Conservation (phyloP, 1,140 invertebrate genomes). For the Lysiphlebus fabarum region DNA sequence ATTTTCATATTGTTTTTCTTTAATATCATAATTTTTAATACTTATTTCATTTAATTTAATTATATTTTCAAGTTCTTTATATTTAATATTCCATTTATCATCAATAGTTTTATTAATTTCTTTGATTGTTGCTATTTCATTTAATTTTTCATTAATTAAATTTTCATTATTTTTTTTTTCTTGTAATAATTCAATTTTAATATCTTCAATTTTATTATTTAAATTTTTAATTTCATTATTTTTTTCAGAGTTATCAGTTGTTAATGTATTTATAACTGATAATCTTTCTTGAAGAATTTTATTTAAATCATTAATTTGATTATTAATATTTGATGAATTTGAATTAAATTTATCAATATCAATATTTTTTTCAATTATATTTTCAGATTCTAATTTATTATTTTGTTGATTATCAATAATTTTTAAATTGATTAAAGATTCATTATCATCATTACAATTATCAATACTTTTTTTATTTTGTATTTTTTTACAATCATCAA, state of each 20-base stretch:
- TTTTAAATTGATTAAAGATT: too few relatives aligned
- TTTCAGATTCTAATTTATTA: too few relatives aligned
- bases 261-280: constrained; percentile 35
- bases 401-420: too few relatives aligned
- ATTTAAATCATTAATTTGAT: constrained; percentile 39
- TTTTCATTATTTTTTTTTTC: constrained; percentile 31
- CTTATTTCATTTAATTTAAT: constrained; percentile 24
- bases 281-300: constrained; percentile 39
- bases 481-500: neutral
- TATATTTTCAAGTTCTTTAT: constrained; percentile 34
- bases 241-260: constrained; percentile 32
- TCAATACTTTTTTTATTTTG: too few relatives aligned
- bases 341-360: too few relatives aligned
- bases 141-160: constrained; percentile 25
- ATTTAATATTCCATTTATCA: constrained; percentile 30
- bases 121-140: constrained; percentile 30
- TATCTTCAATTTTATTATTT: constrained; percentile 25
- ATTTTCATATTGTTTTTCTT: constrained; percentile 32
- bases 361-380: too few relatives aligned
- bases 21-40: constrained; percentile 37
- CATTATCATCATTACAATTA: too few relatives aligned
- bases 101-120: constrained; percentile 28
- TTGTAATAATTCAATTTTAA: constrained; percentile 30
- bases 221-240: constrained; percentile 26
- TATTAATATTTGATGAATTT: neutral